Evolutionary conservation across 53 echinoderm and acorn worm species (phyloP).

Genomic region (Henricia sp.): DNA sequence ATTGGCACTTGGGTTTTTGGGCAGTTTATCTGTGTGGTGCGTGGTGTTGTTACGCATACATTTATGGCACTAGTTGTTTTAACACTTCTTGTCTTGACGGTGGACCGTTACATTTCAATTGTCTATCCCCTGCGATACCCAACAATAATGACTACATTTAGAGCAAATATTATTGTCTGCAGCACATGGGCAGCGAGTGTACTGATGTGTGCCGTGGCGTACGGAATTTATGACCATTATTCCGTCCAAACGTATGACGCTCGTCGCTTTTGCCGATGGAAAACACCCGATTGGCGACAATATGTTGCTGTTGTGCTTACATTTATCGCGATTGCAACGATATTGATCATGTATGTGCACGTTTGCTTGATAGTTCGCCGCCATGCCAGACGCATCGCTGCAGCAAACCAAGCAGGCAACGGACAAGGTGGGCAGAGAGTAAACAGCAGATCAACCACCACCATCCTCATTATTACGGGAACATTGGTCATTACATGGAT

Average conservation of each 20-base stretch:
- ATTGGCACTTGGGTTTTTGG: background rate
- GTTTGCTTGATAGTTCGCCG: background rate
- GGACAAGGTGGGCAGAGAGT: slow-evolving; percentile 20
- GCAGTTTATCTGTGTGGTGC: background rate
- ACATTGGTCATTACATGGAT: slow-evolving; percentile 7
- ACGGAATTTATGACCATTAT: background rate
- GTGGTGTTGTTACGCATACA: background rate
- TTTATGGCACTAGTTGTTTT: background rate
- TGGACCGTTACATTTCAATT: background rate
- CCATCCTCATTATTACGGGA: slow-evolving; percentile 6
- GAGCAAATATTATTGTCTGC: background rate
- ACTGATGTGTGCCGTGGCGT: background rate
- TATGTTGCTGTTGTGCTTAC: background rate
- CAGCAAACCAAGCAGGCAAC: slow-evolving; percentile 17
- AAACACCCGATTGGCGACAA: background rate
- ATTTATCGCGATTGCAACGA: background rate
- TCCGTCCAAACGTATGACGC: background rate
- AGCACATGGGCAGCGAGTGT: background rate
- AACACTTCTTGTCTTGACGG: background rate
- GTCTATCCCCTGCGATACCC: background rate
- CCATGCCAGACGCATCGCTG: slow-evolving; percentile 9
- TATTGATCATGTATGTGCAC: slow-evolving; percentile 8
- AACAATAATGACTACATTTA: background rate
- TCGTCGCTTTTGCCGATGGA: background rate
- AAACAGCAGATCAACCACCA: slow-evolving; percentile 27